phyloP scores from a whole-genome alignment of 2,113 vertebrate species.

The Corythornis cristatus region DNA sequence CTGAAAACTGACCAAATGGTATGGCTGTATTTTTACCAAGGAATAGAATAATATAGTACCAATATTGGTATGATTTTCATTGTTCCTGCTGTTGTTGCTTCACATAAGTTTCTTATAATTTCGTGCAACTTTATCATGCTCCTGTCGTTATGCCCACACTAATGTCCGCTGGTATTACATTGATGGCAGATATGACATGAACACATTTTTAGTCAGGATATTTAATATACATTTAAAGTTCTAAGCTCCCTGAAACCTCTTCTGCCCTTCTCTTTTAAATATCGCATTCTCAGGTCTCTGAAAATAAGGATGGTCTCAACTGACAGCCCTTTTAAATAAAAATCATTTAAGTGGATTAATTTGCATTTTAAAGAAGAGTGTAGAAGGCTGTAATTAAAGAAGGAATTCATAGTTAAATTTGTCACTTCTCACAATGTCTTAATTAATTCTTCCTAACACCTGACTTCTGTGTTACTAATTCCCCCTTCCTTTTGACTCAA shows the following conservation, averaged over 20 bases:
- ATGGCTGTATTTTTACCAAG: background rate
- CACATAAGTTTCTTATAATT: background rate
- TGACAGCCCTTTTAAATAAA: background rate
- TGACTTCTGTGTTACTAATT: background rate
- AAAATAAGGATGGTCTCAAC: background rate
- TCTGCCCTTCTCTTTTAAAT: background rate
- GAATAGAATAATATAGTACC: background rate
- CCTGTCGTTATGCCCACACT: background rate
- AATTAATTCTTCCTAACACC: background rate
- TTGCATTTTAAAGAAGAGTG: slow-evolving; percentile 28
- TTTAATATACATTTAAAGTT: background rate
- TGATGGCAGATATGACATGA: background rate
- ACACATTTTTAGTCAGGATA: background rate
- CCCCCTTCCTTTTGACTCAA: background rate
- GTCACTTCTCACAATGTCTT: background rate
- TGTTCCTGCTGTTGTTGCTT: background rate
- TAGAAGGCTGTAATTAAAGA: slow-evolving; percentile 15
- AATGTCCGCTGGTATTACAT: background rate
- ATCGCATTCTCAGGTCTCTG: background rate
- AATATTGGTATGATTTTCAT: background rate
- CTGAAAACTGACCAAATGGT: background rate
- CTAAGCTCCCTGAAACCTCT: background rate
- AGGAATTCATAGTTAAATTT: background rate
- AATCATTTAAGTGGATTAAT: background rate
- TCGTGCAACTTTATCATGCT: background rate